Base-by-base conservation (phyloP, 2,888 invertebrate genomes). In the Salticus scenicus region DNA sequence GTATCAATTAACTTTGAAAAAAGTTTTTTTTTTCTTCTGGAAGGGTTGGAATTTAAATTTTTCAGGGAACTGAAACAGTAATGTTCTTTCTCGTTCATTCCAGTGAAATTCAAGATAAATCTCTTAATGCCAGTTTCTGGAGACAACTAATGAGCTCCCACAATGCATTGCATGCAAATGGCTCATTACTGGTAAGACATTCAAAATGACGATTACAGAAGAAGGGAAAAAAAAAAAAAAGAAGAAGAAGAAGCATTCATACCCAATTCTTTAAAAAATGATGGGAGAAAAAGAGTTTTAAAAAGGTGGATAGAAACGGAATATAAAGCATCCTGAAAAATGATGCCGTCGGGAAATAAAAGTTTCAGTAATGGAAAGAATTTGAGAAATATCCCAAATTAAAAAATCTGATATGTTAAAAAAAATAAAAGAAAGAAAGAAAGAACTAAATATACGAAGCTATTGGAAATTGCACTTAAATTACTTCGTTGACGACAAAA, bases 111-210 rank as follows among this genome's bases (percentile, higher is more conserved):
- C 24, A 1, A 20, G 20, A 57, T 57, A 24, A 57, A 57, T 57
- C 57, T 57, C 24, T 24, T 57, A 57, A 57, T 57, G 57, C 57
- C 57, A 57, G 24, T 24, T 57, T 57, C 24, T 1, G 57, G 57
- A 57, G 57, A 24, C 20, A 2, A 24, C 57, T 57, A 57, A 57
- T 57, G 57, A 57, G 57, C 57, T 57, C 24, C 24, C 57, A 57
- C 57, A 57, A 24, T 20, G 57, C 57, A 57, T 24, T 24, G 24
- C 57, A 57, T 57, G 57, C 57, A 57, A 57, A 57, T 57, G 24
- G 57, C 57, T 57, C 57, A 57, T 57, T 57, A 57, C 57, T 57
- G 24, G 24, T 5, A 57, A 57, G 57, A 57, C 57, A 57, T 57
- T 24, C 57, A 24, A 1, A 2, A 24, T 57, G 57, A 57, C 57